Percentiles rank a stretch among this genome's conserved stretches.
These are phyloP conservation scores for Tetramorium alpestre DNA, from an alignment of 1,140 invertebrate species.

Conservation along the genomic window DNA sequence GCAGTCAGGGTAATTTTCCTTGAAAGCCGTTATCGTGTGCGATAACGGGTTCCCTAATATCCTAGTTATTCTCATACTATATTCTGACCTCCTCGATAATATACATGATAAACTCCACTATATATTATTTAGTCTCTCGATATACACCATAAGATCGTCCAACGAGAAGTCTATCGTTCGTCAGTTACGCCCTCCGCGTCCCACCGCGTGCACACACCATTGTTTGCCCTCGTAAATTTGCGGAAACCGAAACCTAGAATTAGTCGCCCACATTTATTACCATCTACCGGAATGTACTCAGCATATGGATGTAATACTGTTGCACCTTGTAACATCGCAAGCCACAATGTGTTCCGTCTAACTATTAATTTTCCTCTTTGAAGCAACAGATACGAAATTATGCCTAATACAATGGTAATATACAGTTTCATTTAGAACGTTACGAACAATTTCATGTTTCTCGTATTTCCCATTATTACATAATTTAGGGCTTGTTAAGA, in stretches of 20 bases:
- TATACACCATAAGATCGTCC: background rate
- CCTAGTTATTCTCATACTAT: background rate
- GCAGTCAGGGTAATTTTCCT: slow-evolving; percentile 11
- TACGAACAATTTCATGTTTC: background rate
- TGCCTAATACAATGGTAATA: background rate
- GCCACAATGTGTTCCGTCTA: slow-evolving; percentile 6
- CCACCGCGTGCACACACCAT: slow-evolving; percentile 67
- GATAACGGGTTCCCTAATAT: slow-evolving; percentile 46
- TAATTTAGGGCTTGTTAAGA: background rate
- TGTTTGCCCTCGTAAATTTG: slow-evolving; percentile 78
- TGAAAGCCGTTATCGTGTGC: slow-evolving; percentile 14
- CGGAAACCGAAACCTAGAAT: slow-evolving; percentile 79
- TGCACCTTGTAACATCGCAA: background rate
- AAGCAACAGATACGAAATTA: background rate
- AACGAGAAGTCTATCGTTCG: slow-evolving; percentile 65
- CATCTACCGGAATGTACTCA: slow-evolving; percentile 56
- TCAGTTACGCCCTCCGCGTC: slow-evolving; percentile 72
- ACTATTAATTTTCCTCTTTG: slow-evolving; percentile 4
- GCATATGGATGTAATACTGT: slow-evolving; percentile 6
- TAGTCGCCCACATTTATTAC: slow-evolving; percentile 78
- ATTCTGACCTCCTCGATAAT: background rate
- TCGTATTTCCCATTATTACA: slow-evolving; percentile 6
- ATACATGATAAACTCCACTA: background rate
- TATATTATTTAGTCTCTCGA: slow-evolving; percentile 23
- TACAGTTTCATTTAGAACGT: background rate